Evolutionary conservation across 2,888 invertebrate species (phyloP).

Genomic region (Xanthostigma xanthostigma): DNA sequence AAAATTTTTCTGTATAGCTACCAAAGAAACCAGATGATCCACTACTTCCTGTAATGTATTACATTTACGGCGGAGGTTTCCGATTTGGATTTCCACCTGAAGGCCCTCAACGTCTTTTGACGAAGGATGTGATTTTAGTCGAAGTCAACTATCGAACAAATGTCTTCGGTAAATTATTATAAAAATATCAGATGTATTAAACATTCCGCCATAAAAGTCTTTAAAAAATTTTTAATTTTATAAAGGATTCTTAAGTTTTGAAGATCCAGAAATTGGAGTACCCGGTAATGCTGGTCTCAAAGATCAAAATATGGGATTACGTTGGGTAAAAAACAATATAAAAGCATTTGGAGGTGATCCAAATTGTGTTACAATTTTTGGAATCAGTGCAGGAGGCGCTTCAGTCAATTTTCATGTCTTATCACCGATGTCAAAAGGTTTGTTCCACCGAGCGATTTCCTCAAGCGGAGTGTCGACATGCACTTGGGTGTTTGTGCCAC

Average conservation of each 20-base stretch:
- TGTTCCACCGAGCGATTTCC: slow-evolving; percentile 47
- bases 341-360: slow-evolving; percentile 25
- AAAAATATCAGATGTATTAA: too few relatives aligned
- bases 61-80: too few relatives aligned
- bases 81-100: slow-evolving; percentile 6
- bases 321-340: slow-evolving; percentile 25
- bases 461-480: slow-evolving; percentile 43
- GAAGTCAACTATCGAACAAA: slow-evolving; percentile 31
- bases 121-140: slow-evolving; percentile 27
- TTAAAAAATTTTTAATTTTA: background rate
- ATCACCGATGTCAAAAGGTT: slow-evolving; percentile 29
- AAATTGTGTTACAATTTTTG: slow-evolving; percentile 23
- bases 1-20: too few relatives aligned
- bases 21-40: too few relatives aligned
- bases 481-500: slow-evolving; percentile 34
- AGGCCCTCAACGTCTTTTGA: slow-evolving; percentile 29
- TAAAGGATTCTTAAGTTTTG: slow-evolving; percentile 24
- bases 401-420: slow-evolving; percentile 26
- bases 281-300: slow-evolving; percentile 27
- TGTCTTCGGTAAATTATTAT: slow-evolving; percentile 17
- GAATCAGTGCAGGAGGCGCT: slow-evolving; percentile 24
- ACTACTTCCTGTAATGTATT: too few relatives aligned
- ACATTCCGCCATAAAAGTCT: too few relatives aligned
- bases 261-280: slow-evolving; percentile 19
- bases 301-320: slow-evolving; percentile 23